Conservation (phyloP, 2,113 vertebrate species). For the Phaethon lepturus region DNA sequence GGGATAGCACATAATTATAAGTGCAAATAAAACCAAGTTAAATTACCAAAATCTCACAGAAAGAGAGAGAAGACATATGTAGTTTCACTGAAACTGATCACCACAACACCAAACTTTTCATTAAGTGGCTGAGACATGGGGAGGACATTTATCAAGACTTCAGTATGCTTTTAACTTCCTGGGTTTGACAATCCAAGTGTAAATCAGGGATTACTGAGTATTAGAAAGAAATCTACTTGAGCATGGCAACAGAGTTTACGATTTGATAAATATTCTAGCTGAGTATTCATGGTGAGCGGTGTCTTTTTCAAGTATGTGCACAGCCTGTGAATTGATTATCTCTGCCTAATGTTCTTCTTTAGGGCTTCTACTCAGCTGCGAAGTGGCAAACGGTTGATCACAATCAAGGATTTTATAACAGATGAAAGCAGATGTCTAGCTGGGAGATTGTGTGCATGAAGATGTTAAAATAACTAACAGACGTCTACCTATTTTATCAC, state of each 20-base stretch:
- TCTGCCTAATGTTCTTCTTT: neutral
- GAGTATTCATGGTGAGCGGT: neutral
- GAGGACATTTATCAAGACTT: neutral
- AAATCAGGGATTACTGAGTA: conserved; percentile 27
- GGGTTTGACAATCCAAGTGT: neutral
- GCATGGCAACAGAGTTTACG: conserved; percentile 16
- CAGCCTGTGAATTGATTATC: conserved; percentile 45
- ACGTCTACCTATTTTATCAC: neutral
- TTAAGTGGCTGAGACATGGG: neutral
- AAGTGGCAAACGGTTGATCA: neutral
- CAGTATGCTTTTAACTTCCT: neutral
- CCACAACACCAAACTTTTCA: neutral
- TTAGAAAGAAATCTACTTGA: conserved; percentile 35
- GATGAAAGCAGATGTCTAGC: neutral
- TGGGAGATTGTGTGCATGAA: neutral
- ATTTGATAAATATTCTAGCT: conserved; percentile 48
- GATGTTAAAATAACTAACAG: neutral
- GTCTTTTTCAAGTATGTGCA: conserved; percentile 33
- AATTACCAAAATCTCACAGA: neutral
- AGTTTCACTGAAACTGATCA: neutral
- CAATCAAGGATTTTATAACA: neutral
- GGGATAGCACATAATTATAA: neutral
- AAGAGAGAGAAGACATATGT: neutral
- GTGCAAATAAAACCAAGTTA: neutral
- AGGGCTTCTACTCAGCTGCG: neutral